Evolutionary conservation across 2,113 vertebrate genomes (phyloP).

Genomic region (Cochlearius cochlearius): DNA sequence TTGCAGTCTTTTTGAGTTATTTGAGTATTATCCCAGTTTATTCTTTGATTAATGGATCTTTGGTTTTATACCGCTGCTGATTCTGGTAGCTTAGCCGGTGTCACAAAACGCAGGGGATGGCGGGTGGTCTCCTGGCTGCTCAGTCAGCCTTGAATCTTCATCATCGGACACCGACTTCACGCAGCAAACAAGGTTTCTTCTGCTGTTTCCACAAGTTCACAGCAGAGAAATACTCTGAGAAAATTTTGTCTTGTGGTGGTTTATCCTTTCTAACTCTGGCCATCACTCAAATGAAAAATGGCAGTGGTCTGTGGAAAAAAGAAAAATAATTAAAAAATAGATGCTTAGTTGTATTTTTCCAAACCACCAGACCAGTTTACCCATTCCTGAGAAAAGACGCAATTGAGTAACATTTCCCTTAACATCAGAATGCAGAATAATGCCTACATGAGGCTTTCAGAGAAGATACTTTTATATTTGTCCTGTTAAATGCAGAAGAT

Average conservation of each 20-base stretch:
- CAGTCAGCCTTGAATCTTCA: not conserved
- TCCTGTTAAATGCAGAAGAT: not conserved
- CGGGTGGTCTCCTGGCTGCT: not conserved
- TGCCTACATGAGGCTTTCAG: not conserved
- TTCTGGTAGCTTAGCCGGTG: not conserved
- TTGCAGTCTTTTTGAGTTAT: not conserved
- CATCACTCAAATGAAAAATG: not conserved
- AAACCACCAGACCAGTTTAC: constrained; percentile 14
- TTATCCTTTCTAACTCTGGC: not conserved
- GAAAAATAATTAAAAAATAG: not conserved
- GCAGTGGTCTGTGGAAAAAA: not conserved
- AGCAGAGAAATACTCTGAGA: not conserved
- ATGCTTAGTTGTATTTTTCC: not conserved
- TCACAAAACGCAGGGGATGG: not conserved
- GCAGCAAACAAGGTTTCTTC: not conserved
- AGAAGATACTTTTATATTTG: not conserved
- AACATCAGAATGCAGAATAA: not conserved
- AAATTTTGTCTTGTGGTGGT: not conserved
- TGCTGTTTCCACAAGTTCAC: not conserved
- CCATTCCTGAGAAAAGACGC: not conserved
- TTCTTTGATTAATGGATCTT: not conserved
- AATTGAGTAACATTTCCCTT: not conserved
- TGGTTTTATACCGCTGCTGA: not conserved
- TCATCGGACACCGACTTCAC: not conserved
- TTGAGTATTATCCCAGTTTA: not conserved